Evolutionary conservation across 1,140 invertebrate species (phyloP).

Genomic region (Scylla paramamosain): DNA sequence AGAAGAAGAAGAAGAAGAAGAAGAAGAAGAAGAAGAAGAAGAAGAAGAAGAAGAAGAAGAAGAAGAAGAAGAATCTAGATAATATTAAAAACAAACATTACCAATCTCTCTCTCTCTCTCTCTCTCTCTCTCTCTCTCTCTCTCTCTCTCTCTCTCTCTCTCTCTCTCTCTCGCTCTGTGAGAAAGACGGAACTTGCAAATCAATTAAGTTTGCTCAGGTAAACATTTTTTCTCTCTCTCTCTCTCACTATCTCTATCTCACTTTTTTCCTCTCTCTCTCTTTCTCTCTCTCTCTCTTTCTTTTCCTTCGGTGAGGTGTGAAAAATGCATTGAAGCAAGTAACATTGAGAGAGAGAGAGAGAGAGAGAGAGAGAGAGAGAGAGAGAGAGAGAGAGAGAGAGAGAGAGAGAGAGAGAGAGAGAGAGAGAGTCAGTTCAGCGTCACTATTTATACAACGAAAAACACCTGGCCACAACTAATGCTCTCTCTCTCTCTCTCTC

Average conservation of each 20-base stretch:
- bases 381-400: too few relatives aligned
- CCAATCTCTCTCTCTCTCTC: background rate
- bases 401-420: slow-evolving; percentile 29
- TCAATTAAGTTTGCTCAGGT: background rate
- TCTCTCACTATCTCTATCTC: slow-evolving; percentile 14
- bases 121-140: background rate
- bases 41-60: too few relatives aligned
- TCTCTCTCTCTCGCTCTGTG: background rate
- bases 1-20: too few relatives aligned
- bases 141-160: background rate
- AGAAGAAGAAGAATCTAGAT: too few relatives aligned
- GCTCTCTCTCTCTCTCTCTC: slow-evolving; percentile 49
- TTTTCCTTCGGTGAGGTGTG: too few relatives aligned
- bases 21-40: too few relatives aligned
- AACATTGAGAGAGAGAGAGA: background rate
- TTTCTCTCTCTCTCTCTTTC: too few relatives aligned
- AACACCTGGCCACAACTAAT: background rate
- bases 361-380: too few relatives aligned
- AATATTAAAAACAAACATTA: too few relatives aligned
- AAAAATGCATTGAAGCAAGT: background rate
- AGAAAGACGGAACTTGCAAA: too few relatives aligned
- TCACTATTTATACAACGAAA: background rate
- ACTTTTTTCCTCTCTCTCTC: background rate
- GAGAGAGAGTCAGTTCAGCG: slow-evolving; percentile 7
- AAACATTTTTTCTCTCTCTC: background rate